Evolutionary conservation across 2,797 vertebrate genomes (phyloP).

Genomic region (Catostomus latipinnis): DNA sequence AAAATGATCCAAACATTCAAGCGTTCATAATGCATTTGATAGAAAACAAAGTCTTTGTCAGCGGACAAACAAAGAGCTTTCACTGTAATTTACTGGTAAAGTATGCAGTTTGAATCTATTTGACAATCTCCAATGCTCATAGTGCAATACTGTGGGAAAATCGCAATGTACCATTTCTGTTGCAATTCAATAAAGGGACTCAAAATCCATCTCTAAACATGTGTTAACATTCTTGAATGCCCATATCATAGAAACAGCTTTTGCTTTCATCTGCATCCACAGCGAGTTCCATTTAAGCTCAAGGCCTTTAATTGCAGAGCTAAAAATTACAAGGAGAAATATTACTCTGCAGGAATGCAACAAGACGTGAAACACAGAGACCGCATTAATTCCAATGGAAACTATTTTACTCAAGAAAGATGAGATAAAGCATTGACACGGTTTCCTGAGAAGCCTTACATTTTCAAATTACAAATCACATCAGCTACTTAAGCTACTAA

Average conservation of each 20-base stretch:
- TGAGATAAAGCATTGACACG: constrained; percentile 28
- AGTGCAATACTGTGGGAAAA: constrained; percentile 20
- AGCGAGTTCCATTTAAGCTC: constrained; percentile 24
- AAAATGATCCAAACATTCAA: constrained; percentile 42
- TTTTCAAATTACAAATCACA: constrained; percentile 17
- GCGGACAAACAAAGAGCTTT: constrained; percentile 22
- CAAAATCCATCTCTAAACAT: constrained; percentile 47
- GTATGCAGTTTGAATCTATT: constrained; percentile 34
- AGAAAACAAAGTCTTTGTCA: constrained; percentile 33
- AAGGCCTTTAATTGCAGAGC: constrained; percentile 37
- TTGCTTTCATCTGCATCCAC: constrained; percentile 36
- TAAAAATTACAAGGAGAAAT: constrained; percentile 37
- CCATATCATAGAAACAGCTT: constrained; percentile 40
- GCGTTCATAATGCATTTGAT: constrained; percentile 50
- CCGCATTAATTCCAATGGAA: not conserved
- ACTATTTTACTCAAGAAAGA: constrained; percentile 16
- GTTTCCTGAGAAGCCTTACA: constrained; percentile 13
- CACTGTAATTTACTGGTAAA: constrained; percentile 32
- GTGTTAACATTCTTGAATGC: constrained; percentile 43
- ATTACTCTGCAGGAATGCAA: constrained; percentile 9
- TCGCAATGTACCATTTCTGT: constrained; percentile 28
- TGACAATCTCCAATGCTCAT: constrained; percentile 29
- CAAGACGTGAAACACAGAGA: not conserved
- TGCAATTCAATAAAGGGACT: constrained; percentile 19
- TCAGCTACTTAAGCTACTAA: constrained; percentile 7